Percentiles rank a stretch among this genome's conserved stretches.
These are phyloP conservation scores for Tetragonisca angustula DNA, from an alignment of 2,888 invertebrate species.

Conservation along the genomic window DNA sequence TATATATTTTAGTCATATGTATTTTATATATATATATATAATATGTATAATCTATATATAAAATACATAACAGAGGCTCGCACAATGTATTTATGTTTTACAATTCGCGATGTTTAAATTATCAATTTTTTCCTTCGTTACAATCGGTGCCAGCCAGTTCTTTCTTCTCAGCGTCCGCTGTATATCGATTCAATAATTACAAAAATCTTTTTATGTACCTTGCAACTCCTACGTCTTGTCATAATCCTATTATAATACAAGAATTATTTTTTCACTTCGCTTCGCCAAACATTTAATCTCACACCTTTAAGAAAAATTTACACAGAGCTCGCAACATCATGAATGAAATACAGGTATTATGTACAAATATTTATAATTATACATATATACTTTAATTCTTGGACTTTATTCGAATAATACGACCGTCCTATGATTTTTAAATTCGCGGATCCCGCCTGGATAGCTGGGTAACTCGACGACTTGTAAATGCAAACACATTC, in stretches of 20 bases:
- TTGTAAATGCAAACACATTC: conserved; percentile 74
- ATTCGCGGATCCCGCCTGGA: conserved; percentile 45
- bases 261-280: conserved; percentile 72
- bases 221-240: conserved; percentile 81
- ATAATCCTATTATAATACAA: conserved; percentile 81
- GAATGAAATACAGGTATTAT: conserved; percentile 81
- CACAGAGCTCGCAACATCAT: conserved; percentile 79
- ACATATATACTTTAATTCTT: conserved; percentile 64
- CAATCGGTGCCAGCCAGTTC: conserved; percentile 61
- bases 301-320: conserved; percentile 79
- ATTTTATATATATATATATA: conserved; percentile 60
- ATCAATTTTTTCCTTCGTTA: conserved; percentile 65
- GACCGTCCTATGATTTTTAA: conserved; percentile 61
- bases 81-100: conserved; percentile 72
- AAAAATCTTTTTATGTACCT: conserved; percentile 75
- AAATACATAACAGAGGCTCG: conserved; percentile 83
- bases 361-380: conserved; percentile 80
- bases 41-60: conserved; percentile 79
- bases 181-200: conserved; percentile 79
- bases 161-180: conserved; percentile 61
- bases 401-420: conserved; percentile 60
- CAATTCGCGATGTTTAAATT: conserved; percentile 40
- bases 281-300: conserved; percentile 77
- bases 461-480: conserved; percentile 60
- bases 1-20: conserved; percentile 46